Evolutionary conservation across 1,140 invertebrate species (phyloP), one percentile per base, ranked within the genome.

Genomic region (Thrips palmi): DNA sequence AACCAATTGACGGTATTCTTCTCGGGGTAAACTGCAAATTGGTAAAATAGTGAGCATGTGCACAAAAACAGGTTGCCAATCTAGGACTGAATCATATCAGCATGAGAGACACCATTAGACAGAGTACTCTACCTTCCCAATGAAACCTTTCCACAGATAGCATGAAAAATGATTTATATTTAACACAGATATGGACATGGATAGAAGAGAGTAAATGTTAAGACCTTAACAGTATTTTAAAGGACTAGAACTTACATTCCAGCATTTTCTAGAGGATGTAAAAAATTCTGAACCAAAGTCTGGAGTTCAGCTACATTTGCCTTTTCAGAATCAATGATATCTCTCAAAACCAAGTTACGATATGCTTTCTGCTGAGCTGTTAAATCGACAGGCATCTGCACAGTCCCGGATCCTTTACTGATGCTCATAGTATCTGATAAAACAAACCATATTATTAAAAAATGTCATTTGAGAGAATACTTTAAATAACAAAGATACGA

Each of bases 301-400:
- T 87, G 80, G 48, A 94, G 62, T 60, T 93, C 88, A 22, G 74
- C 70, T 23, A 93, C 77, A 66, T 91, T 82, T 1, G 78, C 75
- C 49, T 71, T 76, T 58, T 97, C 89, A 18, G 87, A 91, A 50
- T 93, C 87, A 40, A 91, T 73, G 19, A 97, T 70, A 64, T 92
- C 89, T 55, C 86, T 83, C 31, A 94, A 59, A n/a, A 92, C 84
- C 47, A 88, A 71, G 51, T 73, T 72, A 39, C 77, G 57, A 57
- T 82, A 82, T 5, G 64, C 52, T 45, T 60, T 64, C 49, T 75
- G 75, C 54, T 82, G 71, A 4, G 56, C 48, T 4, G 54, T 52
- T 4, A 59, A 52, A 39, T 65, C 62, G 4, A 37, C 7, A 15
- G 39, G 24, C 11, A 45, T 34, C 1, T 35, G 29, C n/a, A n/a